phyloP scores from a whole-genome alignment of 2,113 vertebrate species.

The Cyanistes caeruleus region DNA sequence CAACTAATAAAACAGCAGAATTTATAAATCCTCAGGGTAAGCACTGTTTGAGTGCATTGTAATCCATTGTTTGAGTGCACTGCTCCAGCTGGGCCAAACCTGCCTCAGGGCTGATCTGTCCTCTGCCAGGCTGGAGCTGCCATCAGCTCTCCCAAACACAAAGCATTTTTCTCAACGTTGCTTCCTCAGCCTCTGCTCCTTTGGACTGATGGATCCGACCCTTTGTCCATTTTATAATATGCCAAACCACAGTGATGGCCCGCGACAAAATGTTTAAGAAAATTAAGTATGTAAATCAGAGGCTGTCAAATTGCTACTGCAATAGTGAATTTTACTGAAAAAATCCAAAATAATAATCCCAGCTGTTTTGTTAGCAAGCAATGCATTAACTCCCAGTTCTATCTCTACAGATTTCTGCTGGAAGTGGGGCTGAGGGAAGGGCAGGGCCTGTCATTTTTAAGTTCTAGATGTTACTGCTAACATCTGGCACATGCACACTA shows the following conservation, averaged over 20 bases:
- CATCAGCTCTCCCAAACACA: rapidly evolving
- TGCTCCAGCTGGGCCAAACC: not conserved
- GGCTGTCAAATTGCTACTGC: not conserved
- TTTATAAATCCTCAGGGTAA: not conserved
- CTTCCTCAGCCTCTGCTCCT: not conserved
- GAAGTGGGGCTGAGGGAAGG: conserved; percentile 14
- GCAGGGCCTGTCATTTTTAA: not conserved
- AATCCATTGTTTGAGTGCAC: not conserved
- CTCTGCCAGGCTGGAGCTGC: not conserved
- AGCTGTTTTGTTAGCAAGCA: not conserved
- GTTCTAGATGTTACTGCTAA: not conserved
- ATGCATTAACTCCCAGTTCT: not conserved
- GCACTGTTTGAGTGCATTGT: not conserved
- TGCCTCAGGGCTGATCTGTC: not conserved
- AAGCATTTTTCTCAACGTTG: rapidly evolving
- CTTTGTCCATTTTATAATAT: not conserved
- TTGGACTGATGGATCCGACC: not conserved
- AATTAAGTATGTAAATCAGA: not conserved
- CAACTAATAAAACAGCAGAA: not conserved
- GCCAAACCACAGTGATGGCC: not conserved
- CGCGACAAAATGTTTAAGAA: not conserved
- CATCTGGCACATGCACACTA: not conserved
- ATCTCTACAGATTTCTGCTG: conserved; percentile 52
- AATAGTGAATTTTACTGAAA: not conserved
- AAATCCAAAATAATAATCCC: not conserved